Conservation (phyloP, 2,113 vertebrate species). For the Apteryx mantelli region DNA sequence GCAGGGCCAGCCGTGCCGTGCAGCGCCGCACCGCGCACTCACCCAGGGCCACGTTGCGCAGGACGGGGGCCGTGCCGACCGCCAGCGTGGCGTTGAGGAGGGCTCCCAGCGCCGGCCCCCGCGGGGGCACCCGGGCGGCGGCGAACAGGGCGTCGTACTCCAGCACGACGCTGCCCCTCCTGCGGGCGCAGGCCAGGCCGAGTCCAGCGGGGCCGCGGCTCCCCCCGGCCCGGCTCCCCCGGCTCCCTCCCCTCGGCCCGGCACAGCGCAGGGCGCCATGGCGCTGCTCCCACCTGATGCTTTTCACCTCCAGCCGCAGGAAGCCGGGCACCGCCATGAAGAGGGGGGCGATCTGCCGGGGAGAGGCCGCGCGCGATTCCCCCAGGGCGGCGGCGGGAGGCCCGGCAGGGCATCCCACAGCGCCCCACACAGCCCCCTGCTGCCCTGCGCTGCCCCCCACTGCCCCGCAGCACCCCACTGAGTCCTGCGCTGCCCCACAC, state of each 20-base stretch:
- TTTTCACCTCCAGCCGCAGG: slow-evolving; percentile 56
- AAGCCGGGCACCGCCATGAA: slow-evolving; percentile 38
- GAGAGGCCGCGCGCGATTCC: background rate
- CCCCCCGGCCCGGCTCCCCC: too few species aligned
- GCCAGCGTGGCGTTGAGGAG: slow-evolving; percentile 73
- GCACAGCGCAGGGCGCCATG: rapidly evolving
- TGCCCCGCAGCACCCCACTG: too few species aligned
- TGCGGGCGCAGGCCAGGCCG: background rate
- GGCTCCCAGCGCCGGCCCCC: slow-evolving; percentile 15
- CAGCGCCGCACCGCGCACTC: background rate
- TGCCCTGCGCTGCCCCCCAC: background rate
- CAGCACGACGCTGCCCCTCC: slow-evolving; percentile 73
- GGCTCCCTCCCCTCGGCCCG: rapidly evolving
- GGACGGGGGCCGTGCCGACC: slow-evolving; percentile 63
- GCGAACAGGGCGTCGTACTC: slow-evolving; percentile 78
- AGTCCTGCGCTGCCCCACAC: background rate
- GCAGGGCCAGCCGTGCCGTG: rapidly evolving
- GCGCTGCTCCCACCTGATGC: slow-evolving; percentile 19
- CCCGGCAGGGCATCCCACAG: too few species aligned
- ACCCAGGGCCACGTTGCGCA: slow-evolving; percentile 80
- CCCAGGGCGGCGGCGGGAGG: too few species aligned
- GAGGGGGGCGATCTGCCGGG: background rate
- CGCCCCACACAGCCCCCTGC: background rate
- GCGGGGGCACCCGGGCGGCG: slow-evolving; percentile 69
- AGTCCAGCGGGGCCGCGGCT: rapidly evolving